Evolutionary conservation across 2,888 invertebrate genomes (phyloP).

Genomic region (Oscheius sp.): DNA sequence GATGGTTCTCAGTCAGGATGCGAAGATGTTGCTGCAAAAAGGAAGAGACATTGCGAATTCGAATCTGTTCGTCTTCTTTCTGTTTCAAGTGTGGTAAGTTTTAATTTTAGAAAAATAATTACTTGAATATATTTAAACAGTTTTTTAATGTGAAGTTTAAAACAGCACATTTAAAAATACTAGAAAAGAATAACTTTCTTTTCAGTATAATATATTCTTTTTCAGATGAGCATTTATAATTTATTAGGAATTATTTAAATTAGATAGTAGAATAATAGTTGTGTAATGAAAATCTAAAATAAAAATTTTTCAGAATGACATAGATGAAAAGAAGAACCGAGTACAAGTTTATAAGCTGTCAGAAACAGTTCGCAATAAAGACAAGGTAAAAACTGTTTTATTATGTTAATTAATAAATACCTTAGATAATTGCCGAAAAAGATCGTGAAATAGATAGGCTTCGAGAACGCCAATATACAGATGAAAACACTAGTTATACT

Average conservation of each 20-base stretch:
- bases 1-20: constrained; percentile 31
- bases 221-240: neutral
- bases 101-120: neutral
- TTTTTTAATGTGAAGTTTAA: too few species aligned
- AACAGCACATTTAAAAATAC: neutral
- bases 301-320: constrained; percentile 65
- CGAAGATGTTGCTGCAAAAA: constrained; percentile 36
- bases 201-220: too few species aligned
- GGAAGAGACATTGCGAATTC: constrained; percentile 52
- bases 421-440: constrained; percentile 81
- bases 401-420: neutral
- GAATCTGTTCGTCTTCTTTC: constrained; percentile 64
- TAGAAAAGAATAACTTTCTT: neutral
- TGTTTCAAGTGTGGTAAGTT: constrained; percentile 59
- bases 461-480: constrained; percentile 92
- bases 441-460: constrained; percentile 90
- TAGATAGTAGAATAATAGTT: too few species aligned
- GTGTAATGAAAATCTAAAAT: too few species aligned
- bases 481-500: constrained; percentile 95
- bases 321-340: constrained; percentile 44
- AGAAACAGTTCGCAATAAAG: constrained; percentile 84
- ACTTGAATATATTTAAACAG: neutral
- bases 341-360: constrained; percentile 96
- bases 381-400: constrained; percentile 73
- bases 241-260: too few species aligned